phyloP scores from a whole-genome alignment of 35 echinoderm and acorn worm genomes.

The Heliocidaris tuberculata region DNA sequence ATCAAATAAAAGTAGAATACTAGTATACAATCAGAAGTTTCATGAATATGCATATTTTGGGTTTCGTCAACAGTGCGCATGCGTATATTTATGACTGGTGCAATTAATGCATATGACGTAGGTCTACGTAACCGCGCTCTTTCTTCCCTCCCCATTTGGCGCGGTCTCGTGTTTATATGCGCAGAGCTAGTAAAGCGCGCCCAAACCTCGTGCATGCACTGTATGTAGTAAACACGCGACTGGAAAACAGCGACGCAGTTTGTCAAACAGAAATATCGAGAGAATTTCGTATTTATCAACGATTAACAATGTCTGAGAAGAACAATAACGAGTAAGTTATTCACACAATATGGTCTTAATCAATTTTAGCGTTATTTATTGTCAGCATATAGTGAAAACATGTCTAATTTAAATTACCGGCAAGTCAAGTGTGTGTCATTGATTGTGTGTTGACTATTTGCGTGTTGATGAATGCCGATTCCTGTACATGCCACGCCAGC shows the following conservation, averaged over 20 bases:
- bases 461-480: neutral
- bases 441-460: neutral
- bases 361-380: neutral
- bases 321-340: constrained; percentile 8
- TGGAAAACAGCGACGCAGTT: neutral
- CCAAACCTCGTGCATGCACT: neutral
- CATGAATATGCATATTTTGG: neutral
- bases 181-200: neutral
- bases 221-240: neutral
- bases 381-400: neutral
- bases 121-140: neutral
- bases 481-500: neutral
- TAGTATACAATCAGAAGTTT: neutral
- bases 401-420: neutral
- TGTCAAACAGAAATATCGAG: neutral
- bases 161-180: neutral
- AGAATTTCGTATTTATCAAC: neutral
- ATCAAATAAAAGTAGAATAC: neutral
- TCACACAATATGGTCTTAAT: neutral
- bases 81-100: neutral
- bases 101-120: neutral
- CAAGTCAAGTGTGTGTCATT: neutral
- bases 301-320: neutral
- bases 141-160: neutral
- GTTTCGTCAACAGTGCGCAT: neutral